A percentile compares a stretch with the other conserved stretches of the same genome.
Evolutionary conservation across 2,797 vertebrate genomes (phyloP).

Genomic region (Hyperoplus immaculatus): DNA sequence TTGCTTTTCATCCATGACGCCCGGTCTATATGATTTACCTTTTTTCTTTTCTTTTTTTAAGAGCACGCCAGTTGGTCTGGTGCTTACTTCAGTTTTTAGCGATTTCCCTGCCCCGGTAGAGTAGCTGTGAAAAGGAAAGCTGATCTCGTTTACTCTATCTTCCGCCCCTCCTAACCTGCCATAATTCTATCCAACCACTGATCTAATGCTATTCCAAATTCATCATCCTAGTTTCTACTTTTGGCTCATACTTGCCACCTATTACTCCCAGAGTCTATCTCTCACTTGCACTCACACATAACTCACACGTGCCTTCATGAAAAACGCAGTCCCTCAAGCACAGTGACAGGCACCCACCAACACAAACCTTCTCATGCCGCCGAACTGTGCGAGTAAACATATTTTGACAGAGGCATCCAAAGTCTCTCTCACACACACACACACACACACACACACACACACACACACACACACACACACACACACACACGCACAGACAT

Average conservation of each 20-base stretch:
- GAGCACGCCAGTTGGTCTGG: slow-evolving; percentile 51
- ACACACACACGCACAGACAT: slow-evolving; percentile 25
- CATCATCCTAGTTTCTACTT: slow-evolving; percentile 63
- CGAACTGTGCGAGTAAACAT: slow-evolving; percentile 68
- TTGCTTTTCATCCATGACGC: slow-evolving; percentile 36
- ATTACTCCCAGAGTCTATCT: slow-evolving; percentile 70
- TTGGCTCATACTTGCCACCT: slow-evolving; percentile 68
- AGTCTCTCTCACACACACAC: slow-evolving; percentile 41
- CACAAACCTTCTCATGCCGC: slow-evolving; percentile 59
- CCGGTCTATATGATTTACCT: slow-evolving; percentile 27
- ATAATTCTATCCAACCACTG: slow-evolving; percentile 70
- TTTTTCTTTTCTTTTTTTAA: slow-evolving; percentile 17
- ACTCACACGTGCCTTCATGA: slow-evolving; percentile 62
- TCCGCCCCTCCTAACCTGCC: slow-evolving; percentile 62
- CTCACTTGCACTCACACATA: slow-evolving; percentile 66
- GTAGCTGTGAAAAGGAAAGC: slow-evolving; percentile 71
- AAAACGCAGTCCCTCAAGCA: slow-evolving; percentile 68
- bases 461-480: slow-evolving; percentile 22
- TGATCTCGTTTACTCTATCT: slow-evolving; percentile 56
- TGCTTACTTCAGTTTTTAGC: slow-evolving; percentile 67
- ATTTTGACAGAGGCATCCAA: slow-evolving; percentile 60
- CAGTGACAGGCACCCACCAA: slow-evolving; percentile 61
- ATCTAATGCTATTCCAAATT: slow-evolving; percentile 70
- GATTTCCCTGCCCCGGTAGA: slow-evolving; percentile 75
- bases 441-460: slow-evolving; percentile 37